phyloP scores from a whole-genome alignment of 2,888 invertebrate species.

The Netelia fuscicornis region DNA sequence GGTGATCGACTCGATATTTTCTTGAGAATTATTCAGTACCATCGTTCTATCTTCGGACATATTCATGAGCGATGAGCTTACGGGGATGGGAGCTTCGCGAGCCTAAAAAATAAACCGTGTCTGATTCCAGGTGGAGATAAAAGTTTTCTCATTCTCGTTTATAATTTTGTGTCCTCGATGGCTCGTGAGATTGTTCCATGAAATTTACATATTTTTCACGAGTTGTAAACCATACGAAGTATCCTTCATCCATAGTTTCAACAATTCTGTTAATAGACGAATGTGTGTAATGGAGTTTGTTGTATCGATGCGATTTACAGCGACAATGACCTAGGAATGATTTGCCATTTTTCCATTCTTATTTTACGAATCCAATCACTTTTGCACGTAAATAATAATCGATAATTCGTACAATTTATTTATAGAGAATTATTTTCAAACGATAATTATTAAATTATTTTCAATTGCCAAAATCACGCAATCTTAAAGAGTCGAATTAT shows the following conservation, averaged over 20 bases:
- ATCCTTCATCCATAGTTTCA: background rate
- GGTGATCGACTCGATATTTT: slow-evolving; percentile 43
- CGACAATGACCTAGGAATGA: no score
- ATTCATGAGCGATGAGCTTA: slow-evolving; percentile 36
- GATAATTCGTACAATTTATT: no score
- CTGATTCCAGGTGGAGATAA: background rate
- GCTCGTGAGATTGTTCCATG: no score
- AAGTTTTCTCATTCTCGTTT: background rate
- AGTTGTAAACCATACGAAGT: no score
- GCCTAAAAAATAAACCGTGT: slow-evolving; percentile 29
- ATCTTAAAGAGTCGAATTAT: no score
- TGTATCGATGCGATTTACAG: no score
- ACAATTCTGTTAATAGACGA: background rate
- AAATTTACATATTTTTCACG: background rate
- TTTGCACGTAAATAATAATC: no score
- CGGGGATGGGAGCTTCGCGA: slow-evolving; percentile 5
- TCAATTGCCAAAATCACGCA: no score
- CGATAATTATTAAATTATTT: background rate
- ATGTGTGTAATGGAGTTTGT: no score
- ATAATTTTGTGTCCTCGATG: background rate
- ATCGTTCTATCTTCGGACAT: slow-evolving; percentile 15
- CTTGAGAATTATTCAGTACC: slow-evolving; percentile 44
- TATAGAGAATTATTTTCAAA: no score
- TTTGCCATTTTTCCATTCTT: no score
- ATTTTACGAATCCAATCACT: no score